phyloP scores from a whole-genome alignment of 2,888 invertebrate species.

The Ormyrus labotus region DNA sequence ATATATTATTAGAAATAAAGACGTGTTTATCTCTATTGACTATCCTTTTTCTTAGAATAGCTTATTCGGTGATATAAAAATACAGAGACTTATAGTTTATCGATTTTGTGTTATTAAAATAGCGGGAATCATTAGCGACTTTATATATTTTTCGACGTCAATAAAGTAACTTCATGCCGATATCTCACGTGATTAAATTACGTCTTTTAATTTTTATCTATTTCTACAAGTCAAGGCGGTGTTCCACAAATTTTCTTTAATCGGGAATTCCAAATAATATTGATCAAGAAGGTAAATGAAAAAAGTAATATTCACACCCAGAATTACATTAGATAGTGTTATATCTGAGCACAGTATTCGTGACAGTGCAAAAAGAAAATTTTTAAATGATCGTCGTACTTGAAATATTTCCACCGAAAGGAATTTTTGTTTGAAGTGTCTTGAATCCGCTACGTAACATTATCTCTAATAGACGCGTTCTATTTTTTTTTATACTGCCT shows the following conservation, averaged over 20 bases:
- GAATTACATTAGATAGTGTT: too few relatives aligned
- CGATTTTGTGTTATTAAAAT: conserved; percentile 24
- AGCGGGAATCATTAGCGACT: neutral
- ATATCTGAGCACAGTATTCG: neutral
- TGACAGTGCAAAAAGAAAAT: conserved; percentile 22
- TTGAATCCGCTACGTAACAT: neutral
- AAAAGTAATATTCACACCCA: too few relatives aligned
- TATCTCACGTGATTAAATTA: neutral
- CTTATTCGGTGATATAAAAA: neutral
- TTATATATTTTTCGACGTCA: neutral
- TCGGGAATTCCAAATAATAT: neutral
- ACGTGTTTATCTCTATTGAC: conserved; percentile 4
- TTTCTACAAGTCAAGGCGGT: neutral
- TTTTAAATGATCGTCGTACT: conserved; percentile 11
- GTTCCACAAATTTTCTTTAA: neutral
- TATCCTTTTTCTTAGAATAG: neutral
- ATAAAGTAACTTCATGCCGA: neutral
- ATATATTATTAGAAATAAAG: too few relatives aligned
- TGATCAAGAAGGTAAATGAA: too few relatives aligned
- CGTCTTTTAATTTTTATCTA: neutral
- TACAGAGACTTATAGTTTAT: conserved; percentile 3
- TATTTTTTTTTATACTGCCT: neutral
- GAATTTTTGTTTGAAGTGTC: conserved; percentile 32
- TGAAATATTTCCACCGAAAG: conserved; percentile 39
- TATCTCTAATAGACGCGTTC: neutral